A percentile compares a stretch with the other conserved stretches of the same genome.
These are phyloP conservation scores for Nomada fucata DNA, from an alignment of 2,888 invertebrate genomes.

Conservation along the genomic window DNA sequence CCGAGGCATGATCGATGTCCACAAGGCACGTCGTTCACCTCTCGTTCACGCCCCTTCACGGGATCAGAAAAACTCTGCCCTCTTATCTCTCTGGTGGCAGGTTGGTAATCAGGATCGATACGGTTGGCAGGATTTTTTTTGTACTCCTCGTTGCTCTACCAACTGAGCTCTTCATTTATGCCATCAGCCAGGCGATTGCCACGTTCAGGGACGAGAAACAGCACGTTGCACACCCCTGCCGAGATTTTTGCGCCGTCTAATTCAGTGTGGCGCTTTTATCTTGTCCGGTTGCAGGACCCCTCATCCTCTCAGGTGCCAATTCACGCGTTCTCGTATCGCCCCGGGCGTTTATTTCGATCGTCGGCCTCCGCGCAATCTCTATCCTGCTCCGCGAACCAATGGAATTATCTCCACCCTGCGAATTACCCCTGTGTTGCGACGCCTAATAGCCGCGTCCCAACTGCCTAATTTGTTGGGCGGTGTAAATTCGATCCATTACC, in stretches of 20 bases:
- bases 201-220: conserved; percentile 25
- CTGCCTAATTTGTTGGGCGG: conserved; percentile 31
- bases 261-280: conserved; percentile 36
- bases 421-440: conserved; percentile 21
- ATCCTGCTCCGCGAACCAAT: conserved; percentile 8
- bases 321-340: conserved; percentile 36
- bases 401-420: conserved; percentile 36
- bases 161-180: conserved; percentile 54
- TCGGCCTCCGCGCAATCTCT: conserved; percentile 1
- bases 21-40: not conserved
- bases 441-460: conserved; percentile 39
- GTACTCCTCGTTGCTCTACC: conserved; percentile 15
- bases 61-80: conserved; percentile 5
- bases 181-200: conserved; percentile 34
- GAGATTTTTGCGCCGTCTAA: conserved; percentile 27
- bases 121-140: conserved; percentile 25
- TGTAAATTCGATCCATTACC: conserved; percentile 31
- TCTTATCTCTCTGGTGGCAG: conserved; percentile 30
- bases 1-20: conserved; percentile 43
- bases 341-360: conserved; percentile 35
- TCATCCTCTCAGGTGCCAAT: conserved; percentile 49
- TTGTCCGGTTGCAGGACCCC: conserved; percentile 28
- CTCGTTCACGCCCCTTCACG: conserved; percentile 14
- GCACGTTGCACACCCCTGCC: conserved; percentile 34
- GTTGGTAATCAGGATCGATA: conserved; percentile 25